phyloP scores from a whole-genome alignment of 2,113 vertebrate genomes.

The Elachura formosa region DNA sequence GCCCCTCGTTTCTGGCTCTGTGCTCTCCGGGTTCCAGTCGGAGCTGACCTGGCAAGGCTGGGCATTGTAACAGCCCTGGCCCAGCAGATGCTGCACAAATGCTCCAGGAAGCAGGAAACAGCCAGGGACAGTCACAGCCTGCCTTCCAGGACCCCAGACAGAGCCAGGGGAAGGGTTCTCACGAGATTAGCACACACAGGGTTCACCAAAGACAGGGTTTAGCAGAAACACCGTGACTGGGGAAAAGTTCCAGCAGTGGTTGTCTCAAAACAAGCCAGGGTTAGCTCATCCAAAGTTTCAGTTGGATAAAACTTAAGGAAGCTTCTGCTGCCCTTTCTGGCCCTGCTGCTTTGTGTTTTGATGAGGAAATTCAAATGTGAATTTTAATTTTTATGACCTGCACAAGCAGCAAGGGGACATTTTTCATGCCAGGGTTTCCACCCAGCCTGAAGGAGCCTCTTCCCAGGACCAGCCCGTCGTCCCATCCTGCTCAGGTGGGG shows the following conservation, averaged over 20 bases:
- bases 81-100: neutral
- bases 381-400: neutral
- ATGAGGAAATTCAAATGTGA: neutral
- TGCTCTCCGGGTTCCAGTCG: neutral
- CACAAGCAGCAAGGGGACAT: accelerated
- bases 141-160: neutral
- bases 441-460: neutral
- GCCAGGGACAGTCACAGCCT: neutral
- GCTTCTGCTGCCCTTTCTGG: neutral
- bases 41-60: neutral
- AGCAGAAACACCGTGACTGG: neutral
- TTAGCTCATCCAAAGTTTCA: neutral
- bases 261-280: accelerated
- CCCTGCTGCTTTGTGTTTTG: neutral
- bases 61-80: neutral
- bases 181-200: neutral
- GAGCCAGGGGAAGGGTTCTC: neutral
- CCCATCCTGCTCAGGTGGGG: neutral
- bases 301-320: neutral
- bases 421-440: neutral
- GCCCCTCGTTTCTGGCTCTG: neutral
- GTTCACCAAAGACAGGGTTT: neutral
- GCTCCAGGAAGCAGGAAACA: neutral
- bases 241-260: neutral
- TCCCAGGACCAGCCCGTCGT: neutral